Evolutionary conservation across 2,888 invertebrate species (phyloP).

Genomic region (Chaetogeoica ovagalla): DNA sequence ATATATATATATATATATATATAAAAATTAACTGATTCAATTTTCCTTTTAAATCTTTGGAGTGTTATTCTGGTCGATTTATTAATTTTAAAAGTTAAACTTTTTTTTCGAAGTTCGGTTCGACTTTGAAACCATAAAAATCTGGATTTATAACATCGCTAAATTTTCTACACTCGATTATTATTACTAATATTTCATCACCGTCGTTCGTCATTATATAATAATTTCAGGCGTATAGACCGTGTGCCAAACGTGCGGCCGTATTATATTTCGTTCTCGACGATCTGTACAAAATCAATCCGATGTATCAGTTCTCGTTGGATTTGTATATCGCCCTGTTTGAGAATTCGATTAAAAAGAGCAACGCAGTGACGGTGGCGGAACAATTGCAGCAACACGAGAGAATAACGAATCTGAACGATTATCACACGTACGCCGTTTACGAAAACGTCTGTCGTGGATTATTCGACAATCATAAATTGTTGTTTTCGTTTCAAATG

Average conservation of each 20-base stretch:
- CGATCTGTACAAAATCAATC: slow-evolving; percentile 84
- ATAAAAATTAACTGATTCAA: no score
- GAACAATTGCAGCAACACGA: slow-evolving; percentile 67
- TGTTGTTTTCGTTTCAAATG: slow-evolving; percentile 87
- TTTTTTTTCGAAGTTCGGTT: no score
- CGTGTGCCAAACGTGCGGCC: slow-evolving; percentile 79
- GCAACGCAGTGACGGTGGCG: slow-evolving; percentile 66
- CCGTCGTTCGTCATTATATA: neutral
- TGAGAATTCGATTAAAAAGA: slow-evolving; percentile 79
- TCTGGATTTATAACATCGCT: no score
- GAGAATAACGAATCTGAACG: slow-evolving; percentile 76
- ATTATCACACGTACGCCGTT: slow-evolving; percentile 83
- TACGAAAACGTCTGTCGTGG: slow-evolving; percentile 88
- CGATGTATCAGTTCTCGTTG: slow-evolving; percentile 91
- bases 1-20: no score
- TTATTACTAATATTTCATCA: neutral
- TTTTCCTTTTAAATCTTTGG: no score
- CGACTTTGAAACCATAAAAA: no score
- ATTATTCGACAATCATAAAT: slow-evolving; percentile 84
- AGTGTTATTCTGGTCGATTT: no score
- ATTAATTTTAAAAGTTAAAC: no score
- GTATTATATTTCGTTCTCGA: slow-evolving; percentile 87
- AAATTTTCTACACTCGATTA: no score
- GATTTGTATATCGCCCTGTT: slow-evolving; percentile 83
- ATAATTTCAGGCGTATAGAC: slow-evolving; percentile 72